Evolutionary conservation across 2,113 vertebrate genomes (phyloP).

Genomic region (Periophthalmus modestus): DNA sequence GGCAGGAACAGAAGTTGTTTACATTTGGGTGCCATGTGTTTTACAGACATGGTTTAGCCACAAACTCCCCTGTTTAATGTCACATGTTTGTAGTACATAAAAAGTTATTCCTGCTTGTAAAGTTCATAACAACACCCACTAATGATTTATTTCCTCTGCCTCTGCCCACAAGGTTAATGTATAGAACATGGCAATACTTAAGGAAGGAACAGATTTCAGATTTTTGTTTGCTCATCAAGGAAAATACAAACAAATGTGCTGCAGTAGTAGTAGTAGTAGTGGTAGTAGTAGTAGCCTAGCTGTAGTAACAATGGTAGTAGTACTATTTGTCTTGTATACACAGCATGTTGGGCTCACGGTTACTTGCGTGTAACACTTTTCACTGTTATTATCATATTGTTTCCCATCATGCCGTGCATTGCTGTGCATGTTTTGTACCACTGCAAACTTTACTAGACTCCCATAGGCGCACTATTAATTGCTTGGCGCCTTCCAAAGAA

Average conservation of each 20-base stretch:
- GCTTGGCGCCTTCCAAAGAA: slow-evolving; percentile 72
- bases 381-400: slow-evolving; percentile 30
- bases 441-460: slow-evolving; percentile 61
- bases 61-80: not conserved
- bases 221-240: not conserved
- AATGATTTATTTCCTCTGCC: slow-evolving; percentile 7
- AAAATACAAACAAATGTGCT: no score
- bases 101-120: not conserved
- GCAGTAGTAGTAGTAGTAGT: no score
- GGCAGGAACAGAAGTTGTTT: slow-evolving; percentile 36
- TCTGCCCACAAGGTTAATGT: not conserved
- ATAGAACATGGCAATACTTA: not conserved
- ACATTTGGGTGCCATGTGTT: slow-evolving; percentile 19
- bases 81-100: slow-evolving; percentile 1
- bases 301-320: no score
- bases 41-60: not conserved
- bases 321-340: no score
- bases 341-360: no score
- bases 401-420: slow-evolving; percentile 40
- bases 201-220: not conserved
- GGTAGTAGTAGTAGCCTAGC: no score
- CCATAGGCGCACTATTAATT: slow-evolving; percentile 74
- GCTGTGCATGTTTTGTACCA: slow-evolving; percentile 48
- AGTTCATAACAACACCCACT: slow-evolving; percentile 12
- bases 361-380: no score